Evolutionary conservation across 2,888 invertebrate species (phyloP).

Genomic region (Tetranychus truncatus): DNA sequence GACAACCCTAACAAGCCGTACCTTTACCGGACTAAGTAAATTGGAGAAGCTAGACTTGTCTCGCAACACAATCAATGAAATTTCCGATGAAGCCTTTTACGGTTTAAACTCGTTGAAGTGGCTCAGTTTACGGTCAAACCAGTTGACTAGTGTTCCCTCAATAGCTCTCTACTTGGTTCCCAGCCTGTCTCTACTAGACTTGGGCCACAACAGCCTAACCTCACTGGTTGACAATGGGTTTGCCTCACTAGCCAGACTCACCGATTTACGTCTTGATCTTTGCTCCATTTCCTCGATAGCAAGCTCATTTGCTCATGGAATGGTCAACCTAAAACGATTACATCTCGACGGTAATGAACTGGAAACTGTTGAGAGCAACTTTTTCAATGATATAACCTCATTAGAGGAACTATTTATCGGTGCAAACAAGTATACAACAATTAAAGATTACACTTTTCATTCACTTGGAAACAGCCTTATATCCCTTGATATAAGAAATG

Average conservation of each 20-base stretch:
- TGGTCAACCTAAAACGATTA: not conserved
- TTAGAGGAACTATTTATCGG: conserved; percentile 5
- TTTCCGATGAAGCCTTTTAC: conserved; percentile 53
- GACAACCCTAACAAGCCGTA: conserved; percentile 21
- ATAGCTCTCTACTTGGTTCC: conserved; percentile 54
- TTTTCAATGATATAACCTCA: not conserved
- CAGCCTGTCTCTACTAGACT: conserved; percentile 39
- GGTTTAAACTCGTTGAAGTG: conserved; percentile 51
- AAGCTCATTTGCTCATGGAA: not conserved
- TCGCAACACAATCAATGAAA: conserved; percentile 54
- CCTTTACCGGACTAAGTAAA: conserved; percentile 36
- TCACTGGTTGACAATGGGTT: conserved; percentile 13
- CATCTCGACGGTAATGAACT: not conserved
- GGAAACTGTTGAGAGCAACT: not conserved
- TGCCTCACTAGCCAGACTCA: conserved; percentile 13
- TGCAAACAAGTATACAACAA: not conserved
- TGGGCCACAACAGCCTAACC: conserved; percentile 17
- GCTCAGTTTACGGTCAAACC: conserved; percentile 61
- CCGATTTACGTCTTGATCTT: conserved; percentile 10
- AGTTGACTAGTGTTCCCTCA: conserved; percentile 56
- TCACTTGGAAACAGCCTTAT: conserved; percentile 12
- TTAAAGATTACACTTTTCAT: conserved; percentile 15
- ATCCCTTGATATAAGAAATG: conserved; percentile 7
- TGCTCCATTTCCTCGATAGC: not conserved
- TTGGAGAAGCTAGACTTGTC: conserved; percentile 56